Evolutionary conservation across 1,140 invertebrate species (phyloP).

Genomic region (Lepidotrigona ventralis): DNA sequence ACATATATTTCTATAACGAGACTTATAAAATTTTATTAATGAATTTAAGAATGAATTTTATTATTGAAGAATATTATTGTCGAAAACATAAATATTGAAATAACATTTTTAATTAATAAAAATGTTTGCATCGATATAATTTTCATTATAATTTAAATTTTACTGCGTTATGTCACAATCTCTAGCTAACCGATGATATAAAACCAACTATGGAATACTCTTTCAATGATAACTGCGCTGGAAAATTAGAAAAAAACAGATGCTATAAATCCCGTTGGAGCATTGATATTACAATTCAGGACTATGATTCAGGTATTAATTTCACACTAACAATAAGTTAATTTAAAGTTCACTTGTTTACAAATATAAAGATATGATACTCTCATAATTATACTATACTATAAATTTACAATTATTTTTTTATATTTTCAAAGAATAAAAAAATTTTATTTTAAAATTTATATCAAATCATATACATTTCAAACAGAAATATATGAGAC

Average conservation of each 20-base stretch:
- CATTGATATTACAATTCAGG: conserved; percentile 82
- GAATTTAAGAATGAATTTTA: not conserved
- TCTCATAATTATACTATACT: no score
- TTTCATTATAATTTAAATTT: not conserved
- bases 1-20: not conserved
- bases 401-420: no score
- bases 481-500: no score
- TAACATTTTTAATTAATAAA: not conserved
- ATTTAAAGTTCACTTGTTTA: not conserved
- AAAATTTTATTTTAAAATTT: no score
- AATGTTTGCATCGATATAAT: no score
- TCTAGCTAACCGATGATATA: conserved; percentile 70
- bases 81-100: not conserved
- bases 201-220: conserved; percentile 79
- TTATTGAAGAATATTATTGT: not conserved
- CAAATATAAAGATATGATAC: no score
- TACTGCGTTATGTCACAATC: not conserved
- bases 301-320: conserved; percentile 79
- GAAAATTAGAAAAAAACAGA: conserved; percentile 69
- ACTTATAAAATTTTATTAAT: not conserved
- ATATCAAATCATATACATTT: no score
- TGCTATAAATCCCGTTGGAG: conserved; percentile 83
- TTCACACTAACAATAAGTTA: not conserved
- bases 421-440: no score
- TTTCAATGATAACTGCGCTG: conserved; percentile 81